These are phyloP conservation scores for Scartelaos histophorus DNA, from an alignment of 2,113 vertebrate genomes.

Conservation along the genomic window DNA sequence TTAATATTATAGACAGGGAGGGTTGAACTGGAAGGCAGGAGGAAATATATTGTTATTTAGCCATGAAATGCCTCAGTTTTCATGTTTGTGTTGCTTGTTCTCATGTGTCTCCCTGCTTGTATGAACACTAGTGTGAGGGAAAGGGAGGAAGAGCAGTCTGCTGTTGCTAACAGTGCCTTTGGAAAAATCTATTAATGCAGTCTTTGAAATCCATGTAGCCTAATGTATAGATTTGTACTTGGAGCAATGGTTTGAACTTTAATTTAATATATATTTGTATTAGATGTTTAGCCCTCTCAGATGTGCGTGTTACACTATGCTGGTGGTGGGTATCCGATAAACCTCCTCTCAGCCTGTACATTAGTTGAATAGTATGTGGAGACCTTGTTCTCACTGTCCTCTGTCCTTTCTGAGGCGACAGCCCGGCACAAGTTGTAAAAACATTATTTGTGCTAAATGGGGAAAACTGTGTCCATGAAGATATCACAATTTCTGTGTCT, in stretches of 20 bases:
- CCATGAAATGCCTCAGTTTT: slow-evolving; percentile 69
- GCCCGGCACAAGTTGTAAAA: slow-evolving; percentile 4
- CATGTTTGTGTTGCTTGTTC: slow-evolving; percentile 38
- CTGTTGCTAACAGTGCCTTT: slow-evolving; percentile 82
- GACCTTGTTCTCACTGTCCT: background rate
- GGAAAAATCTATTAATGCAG: slow-evolving; percentile 76
- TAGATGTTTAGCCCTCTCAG: slow-evolving; percentile 47
- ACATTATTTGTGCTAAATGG: slow-evolving; percentile 12
- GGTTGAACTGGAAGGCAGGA: slow-evolving; percentile 48
- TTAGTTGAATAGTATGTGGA: slow-evolving; percentile 33
- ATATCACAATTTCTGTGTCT: background rate
- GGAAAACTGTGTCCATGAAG: slow-evolving; percentile 40
- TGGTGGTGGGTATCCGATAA: slow-evolving; percentile 50
- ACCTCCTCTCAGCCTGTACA: slow-evolving; percentile 28
- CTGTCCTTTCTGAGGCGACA: background rate
- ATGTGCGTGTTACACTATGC: slow-evolving; percentile 55
- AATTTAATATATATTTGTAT: slow-evolving; percentile 79
- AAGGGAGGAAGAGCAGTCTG: slow-evolving; percentile 66
- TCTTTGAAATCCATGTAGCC: slow-evolving; percentile 72
- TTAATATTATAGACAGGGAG: slow-evolving; percentile 22
- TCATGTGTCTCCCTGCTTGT: slow-evolving; percentile 49
- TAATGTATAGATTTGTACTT: slow-evolving; percentile 79
- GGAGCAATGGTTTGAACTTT: slow-evolving; percentile 55
- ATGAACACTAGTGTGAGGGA: slow-evolving; percentile 65
- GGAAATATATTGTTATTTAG: slow-evolving; percentile 44